phyloP scores from a whole-genome alignment of 2,113 vertebrate genomes.

The Oophaga pumilio region DNA sequence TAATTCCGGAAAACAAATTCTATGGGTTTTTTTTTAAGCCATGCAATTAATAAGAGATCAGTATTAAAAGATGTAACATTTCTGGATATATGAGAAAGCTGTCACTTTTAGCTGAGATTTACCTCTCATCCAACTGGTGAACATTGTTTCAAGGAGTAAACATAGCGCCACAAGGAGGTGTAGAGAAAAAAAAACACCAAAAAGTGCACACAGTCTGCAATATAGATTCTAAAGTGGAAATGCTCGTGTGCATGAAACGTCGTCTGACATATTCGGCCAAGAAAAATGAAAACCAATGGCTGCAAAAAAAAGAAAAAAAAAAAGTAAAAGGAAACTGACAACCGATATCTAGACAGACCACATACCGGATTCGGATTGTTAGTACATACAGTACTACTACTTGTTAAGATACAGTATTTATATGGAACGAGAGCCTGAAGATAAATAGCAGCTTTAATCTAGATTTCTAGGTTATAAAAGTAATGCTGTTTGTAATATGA shows the following conservation, averaged over 20 bases:
- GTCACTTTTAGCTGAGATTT: too few species aligned
- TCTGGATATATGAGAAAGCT: too few species aligned
- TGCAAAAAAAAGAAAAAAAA: neutral
- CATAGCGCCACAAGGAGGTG: neutral
- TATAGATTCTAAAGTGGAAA: neutral
- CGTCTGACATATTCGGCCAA: neutral
- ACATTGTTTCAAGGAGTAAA: too few species aligned
- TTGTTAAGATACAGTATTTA: slow-evolving; percentile 40
- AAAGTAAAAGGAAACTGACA: neutral
- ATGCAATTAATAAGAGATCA: too few species aligned
- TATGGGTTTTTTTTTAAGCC: too few species aligned
- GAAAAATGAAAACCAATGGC: neutral
- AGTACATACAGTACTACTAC: slow-evolving; percentile 3
- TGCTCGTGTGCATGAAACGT: neutral
- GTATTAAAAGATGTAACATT: too few species aligned
- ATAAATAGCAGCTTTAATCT: slow-evolving; percentile 43
- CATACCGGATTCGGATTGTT: neutral
- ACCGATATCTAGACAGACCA: neutral
- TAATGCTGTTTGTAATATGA: slow-evolving; percentile 52
- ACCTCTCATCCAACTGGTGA: too few species aligned
- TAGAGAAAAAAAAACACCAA: neutral
- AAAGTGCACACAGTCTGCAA: neutral
- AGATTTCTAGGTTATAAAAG: slow-evolving; percentile 27
- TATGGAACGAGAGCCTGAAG: neutral
- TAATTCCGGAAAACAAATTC: too few species aligned